These are phyloP conservation scores for Rostratula benghalensis DNA, from an alignment of 2,113 vertebrate species.

Conservation along the genomic window DNA sequence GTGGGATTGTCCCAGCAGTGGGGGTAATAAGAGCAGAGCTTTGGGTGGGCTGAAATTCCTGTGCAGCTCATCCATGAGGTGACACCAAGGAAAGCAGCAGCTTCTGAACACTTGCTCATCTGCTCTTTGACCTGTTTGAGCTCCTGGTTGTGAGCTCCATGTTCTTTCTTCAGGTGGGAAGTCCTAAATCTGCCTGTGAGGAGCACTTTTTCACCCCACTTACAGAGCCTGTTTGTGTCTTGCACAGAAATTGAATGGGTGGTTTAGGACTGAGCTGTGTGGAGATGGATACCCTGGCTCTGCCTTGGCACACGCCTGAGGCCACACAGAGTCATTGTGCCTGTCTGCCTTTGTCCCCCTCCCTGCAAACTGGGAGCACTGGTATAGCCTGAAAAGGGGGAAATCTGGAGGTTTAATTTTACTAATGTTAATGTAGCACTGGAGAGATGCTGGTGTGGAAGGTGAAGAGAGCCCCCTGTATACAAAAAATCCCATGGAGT, in stretches of 20 bases:
- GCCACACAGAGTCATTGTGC: accelerated
- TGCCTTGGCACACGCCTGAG: not conserved
- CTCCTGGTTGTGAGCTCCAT: not conserved
- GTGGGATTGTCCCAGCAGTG: not conserved
- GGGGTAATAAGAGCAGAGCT: not conserved
- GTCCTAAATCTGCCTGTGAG: not conserved
- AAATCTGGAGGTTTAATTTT: not conserved
- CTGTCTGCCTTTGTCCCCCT: not conserved
- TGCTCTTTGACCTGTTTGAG: not conserved
- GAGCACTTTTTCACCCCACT: accelerated
- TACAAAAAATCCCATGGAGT: not conserved
- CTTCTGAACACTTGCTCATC: not conserved
- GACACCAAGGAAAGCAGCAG: not conserved
- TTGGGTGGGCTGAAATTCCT: not conserved
- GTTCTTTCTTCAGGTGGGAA: not conserved
- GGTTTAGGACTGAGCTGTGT: not conserved
- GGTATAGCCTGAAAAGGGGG: not conserved
- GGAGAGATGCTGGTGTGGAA: not conserved
- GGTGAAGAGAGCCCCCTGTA: not conserved
- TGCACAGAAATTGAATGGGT: not conserved
- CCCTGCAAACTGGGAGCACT: not conserved
- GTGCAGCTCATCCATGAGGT: not conserved
- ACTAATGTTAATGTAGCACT: not conserved
- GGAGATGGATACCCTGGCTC: not conserved
- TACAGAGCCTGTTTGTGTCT: not conserved